Base-by-base conservation (phyloP, 2,113 vertebrate genomes). In the Uropsilus gracilis region DNA sequence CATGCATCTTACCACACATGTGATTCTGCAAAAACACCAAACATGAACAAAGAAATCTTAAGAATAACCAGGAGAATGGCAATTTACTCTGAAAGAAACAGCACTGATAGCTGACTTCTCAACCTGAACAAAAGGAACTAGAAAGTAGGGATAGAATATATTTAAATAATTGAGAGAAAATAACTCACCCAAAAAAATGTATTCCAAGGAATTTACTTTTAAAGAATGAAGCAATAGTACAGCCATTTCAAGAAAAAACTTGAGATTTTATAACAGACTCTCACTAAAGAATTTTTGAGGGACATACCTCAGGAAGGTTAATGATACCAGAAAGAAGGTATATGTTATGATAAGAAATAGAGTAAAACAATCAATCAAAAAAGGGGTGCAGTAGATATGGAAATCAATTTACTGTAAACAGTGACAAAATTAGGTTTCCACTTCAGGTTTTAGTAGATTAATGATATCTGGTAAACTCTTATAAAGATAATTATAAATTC, bases 131-230 rank as follows among this genome's bases (percentile, higher is more conserved):
- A 66, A n/a, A 63, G 55, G 68, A 89, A 93, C 32, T 18, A 78
- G 85, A 92, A 77, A 76, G 6, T 20, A 39, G 18, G 8, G 22
- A 14, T 30, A 77, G 30, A 82, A 72, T 34, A 80, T 59, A 76
- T 63, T 88, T 81, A 85, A 59, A 91, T 76, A 85, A 55, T 7
- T 75, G 26, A 93, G 16, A 89, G 20, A 85, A 81, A 91, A 89
- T 39, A 77, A 72, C 57, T 85, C 39, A 86, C 85, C 7, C 16
- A 75, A 73, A 75, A 73, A 85, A 34, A 46, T 89, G 9, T 76
- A 89, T 89, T 75, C 28, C 59, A 30, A 86, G 53, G 13, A 95
- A 86, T 88, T 81, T 82, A 89, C 39, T 44, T 91, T 88, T 68
- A 75, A 83, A 88, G 17, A 69, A 48, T 94, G 11, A 87, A 2